phyloP scores from a whole-genome alignment of 1,140 invertebrate genomes.

The Megalonaias nervosa region DNA sequence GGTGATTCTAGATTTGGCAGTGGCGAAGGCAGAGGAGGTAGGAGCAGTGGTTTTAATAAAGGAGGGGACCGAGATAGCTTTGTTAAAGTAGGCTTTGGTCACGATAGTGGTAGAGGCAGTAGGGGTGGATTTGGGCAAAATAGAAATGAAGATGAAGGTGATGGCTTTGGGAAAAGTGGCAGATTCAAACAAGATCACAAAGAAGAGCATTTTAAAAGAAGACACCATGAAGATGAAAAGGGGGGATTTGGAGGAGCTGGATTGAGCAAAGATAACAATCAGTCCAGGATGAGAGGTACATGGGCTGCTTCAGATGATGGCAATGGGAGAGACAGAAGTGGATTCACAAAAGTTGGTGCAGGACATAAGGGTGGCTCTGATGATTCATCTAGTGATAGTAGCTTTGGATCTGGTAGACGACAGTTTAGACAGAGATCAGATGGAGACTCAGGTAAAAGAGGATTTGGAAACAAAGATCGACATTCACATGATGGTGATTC shows the following conservation, averaged over 20 bases:
- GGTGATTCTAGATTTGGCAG: conserved; percentile 11
- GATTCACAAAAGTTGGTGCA: too few species aligned
- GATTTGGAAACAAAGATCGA: not conserved
- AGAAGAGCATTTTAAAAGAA: too few species aligned
- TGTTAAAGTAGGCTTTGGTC: conserved; percentile 15
- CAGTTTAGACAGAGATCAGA: not conserved
- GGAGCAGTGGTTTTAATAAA: conserved; percentile 4
- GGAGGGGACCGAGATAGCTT: conserved; percentile 15
- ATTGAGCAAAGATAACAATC: conserved; percentile 18
- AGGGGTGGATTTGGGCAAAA: conserved; percentile 15
- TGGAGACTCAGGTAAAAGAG: conserved; percentile 2
- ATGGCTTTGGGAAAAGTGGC: not conserved
- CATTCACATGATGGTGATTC: not conserved
- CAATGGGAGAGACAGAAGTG: too few species aligned
- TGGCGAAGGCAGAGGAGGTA: not conserved
- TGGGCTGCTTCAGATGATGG: too few species aligned
- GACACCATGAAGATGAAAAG: not conserved
- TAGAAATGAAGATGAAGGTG: conserved; percentile 1
- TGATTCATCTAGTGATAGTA: too few species aligned
- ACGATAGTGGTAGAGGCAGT: conserved; percentile 28
- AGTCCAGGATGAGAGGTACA: too few species aligned
- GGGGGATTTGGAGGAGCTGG: conserved; percentile 45
- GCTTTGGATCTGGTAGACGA: too few species aligned
- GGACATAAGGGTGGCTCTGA: too few species aligned
- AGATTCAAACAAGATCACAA: not conserved